Conservation (phyloP, 2,113 vertebrate species). For the Choloepus hoffmanni region DNA sequence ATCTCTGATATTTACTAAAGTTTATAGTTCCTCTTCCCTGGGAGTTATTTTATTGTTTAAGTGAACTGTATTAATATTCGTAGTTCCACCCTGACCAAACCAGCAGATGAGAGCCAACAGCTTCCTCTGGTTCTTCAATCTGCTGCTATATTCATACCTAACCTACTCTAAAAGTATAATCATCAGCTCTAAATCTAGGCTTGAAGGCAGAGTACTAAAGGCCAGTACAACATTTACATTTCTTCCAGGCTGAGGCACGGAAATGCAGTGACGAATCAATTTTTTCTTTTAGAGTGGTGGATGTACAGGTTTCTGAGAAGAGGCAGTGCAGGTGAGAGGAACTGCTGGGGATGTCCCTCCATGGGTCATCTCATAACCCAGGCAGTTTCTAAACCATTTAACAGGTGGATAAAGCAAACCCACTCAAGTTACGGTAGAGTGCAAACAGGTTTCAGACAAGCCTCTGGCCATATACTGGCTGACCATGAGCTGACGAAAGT, state of each 20-base stretch:
- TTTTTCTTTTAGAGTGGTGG: constrained; percentile 82
- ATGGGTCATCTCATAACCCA: not conserved
- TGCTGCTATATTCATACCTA: constrained; percentile 82
- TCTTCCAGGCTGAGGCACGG: constrained; percentile 81
- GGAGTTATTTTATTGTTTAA: constrained; percentile 69
- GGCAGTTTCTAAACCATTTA: not conserved
- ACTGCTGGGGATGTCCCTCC: constrained; percentile 44
- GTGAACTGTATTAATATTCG: constrained; percentile 78
- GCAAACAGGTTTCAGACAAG: not conserved
- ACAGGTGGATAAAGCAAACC: not conserved
- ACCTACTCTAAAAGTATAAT: constrained; percentile 86
- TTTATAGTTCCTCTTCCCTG: constrained; percentile 32
- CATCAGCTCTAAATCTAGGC: constrained; percentile 84
- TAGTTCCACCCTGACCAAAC: constrained; percentile 78
- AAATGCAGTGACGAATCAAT: constrained; percentile 87
- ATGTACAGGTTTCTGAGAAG: constrained; percentile 77
- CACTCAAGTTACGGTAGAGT: not conserved
- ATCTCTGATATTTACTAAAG: constrained; percentile 70
- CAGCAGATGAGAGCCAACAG: constrained; percentile 74
- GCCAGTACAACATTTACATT: constrained; percentile 87
- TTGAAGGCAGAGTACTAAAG: constrained; percentile 84
- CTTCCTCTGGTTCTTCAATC: constrained; percentile 77
- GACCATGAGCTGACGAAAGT: not conserved
- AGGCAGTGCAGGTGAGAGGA: constrained; percentile 47
- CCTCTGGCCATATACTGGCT: not conserved